These are phyloP conservation scores for Rhynchonycteris naso DNA, from an alignment of 2,797 vertebrate genomes.

Conservation along the genomic window DNA sequence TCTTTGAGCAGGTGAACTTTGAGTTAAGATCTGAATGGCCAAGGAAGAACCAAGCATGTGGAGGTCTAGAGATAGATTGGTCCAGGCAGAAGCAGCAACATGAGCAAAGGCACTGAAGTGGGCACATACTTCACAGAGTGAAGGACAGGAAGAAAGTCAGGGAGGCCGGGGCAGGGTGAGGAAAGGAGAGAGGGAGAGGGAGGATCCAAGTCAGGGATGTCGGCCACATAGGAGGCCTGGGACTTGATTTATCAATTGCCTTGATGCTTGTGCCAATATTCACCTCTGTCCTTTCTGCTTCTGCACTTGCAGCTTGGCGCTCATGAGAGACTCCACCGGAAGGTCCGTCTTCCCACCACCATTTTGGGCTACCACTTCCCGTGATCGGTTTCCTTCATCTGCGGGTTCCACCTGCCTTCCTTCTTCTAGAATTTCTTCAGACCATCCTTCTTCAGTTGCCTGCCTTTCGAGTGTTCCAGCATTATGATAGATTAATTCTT, in stretches of 20 bases:
- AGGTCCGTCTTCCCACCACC: not conserved
- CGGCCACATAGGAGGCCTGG: not conserved
- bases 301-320: not conserved
- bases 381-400: conserved; percentile 37
- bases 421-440: conserved; percentile 46
- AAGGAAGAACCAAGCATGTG: not conserved
- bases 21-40: not conserved
- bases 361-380: not conserved
- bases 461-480: not conserved
- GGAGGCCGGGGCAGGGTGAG: not conserved
- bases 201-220: not conserved
- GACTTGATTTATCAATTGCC: not conserved
- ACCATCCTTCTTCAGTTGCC: not conserved
- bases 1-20: not conserved
- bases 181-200: not conserved
- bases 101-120: not conserved
- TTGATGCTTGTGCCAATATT: not conserved
- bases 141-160: not conserved
- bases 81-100: not conserved
- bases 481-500: not conserved
- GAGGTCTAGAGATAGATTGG: not conserved
- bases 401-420: conserved; percentile 21
- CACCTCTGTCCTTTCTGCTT: not conserved
- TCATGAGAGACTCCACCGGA: not conserved
- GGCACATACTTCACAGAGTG: not conserved